Conservation (phyloP, 2,113 vertebrate genomes). For the Coptodon rendalli region DNA sequence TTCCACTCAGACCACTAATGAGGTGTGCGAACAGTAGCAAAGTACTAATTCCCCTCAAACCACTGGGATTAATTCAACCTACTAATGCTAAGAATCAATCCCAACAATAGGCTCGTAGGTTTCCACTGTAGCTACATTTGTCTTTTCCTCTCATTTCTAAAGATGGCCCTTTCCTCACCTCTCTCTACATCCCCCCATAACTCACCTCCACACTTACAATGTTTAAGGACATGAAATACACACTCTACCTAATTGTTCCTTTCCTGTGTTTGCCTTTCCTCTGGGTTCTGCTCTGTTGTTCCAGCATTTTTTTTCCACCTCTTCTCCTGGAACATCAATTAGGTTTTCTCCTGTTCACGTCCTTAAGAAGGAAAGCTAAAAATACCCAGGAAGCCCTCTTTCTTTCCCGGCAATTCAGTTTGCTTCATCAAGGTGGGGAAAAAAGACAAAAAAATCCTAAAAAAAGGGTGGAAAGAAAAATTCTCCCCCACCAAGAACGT, state of each 20-base stretch:
- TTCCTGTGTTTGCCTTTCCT: background rate
- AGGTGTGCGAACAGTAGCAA: slow-evolving; percentile 30
- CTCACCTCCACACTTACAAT: background rate
- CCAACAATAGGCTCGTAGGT: slow-evolving; percentile 16
- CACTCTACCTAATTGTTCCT: background rate
- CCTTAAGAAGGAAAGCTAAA: slow-evolving; percentile 21
- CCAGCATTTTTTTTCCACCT: background rate
- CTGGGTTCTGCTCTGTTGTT: background rate
- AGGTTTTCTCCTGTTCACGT: slow-evolving; percentile 2
- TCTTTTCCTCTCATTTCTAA: background rate
- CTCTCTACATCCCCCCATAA: background rate
- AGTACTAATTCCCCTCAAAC: slow-evolving; percentile 50
- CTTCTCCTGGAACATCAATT: slow-evolving; percentile 35
- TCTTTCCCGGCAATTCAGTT: background rate
- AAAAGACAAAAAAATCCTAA: background rate
- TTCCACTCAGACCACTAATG: slow-evolving; percentile 43
- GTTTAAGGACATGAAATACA: background rate
- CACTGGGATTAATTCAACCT: slow-evolving; percentile 41
- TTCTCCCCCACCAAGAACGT: background rate
- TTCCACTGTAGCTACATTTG: slow-evolving; percentile 24
- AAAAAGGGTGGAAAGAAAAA: background rate
- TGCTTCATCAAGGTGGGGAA: background rate
- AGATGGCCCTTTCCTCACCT: background rate
- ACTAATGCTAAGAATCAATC: slow-evolving; percentile 35
- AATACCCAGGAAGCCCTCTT: slow-evolving; percentile 24